Base-by-base conservation (phyloP, 2,888 invertebrate species). In the Poecilus cupreus region DNA sequence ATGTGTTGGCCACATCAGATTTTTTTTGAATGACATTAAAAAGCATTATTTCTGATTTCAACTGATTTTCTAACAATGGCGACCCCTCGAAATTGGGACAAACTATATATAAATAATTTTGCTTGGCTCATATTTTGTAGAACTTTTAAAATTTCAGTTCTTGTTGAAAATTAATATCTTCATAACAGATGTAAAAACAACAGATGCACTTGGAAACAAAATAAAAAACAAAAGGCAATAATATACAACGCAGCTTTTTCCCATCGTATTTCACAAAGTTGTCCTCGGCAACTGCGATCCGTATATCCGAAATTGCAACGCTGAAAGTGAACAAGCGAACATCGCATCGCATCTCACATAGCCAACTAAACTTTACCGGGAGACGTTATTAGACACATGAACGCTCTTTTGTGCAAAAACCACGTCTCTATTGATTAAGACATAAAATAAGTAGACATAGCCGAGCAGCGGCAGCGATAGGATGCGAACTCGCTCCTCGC, bases 391-490 rank as follows among this genome's bases (percentile, higher is more conserved):
- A 60, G 60, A 26, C 60, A 26, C 60, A 60, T 13, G 60, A 60
- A 26, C 26, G 60, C 60, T 26, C 26, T 13, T 11, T 18, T 26
- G 13, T 26, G 26, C 24, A 26, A 24, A 60, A 60, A 60, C 60
- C 60, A 60, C 64, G 64, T 11, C 37, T 64, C 37, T 64, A 64
- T 64, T 64, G 64, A 64, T 64, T 64, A 64, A 64, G 64, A 64
- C 64, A 37, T 64, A 64, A 64, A 64, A 37, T 64, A 64, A 60
- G 51, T 51, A 46, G 51, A 51, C 18, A 51, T n/a, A n/a, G n/a
- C n/a, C n/a, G n/a, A n/a, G n/a, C n/a, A n/a, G n/a, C n/a, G 1
- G 60, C 26, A 24, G 3, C n/a, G 64, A 64, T 64, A 10, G 37
- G 64, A 64, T 64, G 13, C 32, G 64, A 64, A 64, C 64, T 32